Evolutionary conservation across 2,113 vertebrate species (phyloP).

Genomic region (Catharus minimus): DNA sequence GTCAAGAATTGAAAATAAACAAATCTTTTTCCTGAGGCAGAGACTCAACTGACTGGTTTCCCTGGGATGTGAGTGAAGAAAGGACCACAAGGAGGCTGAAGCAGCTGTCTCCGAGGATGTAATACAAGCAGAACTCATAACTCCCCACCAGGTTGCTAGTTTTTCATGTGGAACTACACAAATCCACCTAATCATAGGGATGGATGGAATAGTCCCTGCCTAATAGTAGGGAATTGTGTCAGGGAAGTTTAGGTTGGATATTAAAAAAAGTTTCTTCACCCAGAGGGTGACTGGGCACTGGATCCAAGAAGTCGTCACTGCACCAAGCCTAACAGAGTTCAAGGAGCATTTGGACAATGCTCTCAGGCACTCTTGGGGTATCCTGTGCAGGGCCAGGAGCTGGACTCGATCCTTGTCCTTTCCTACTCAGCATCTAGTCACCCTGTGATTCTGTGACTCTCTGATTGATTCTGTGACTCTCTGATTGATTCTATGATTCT

Average conservation of each 20-base stretch:
- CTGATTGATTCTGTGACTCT: not conserved
- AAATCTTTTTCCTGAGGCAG: not conserved
- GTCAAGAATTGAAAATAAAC: not conserved
- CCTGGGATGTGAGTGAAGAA: not conserved
- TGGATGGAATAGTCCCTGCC: not conserved
- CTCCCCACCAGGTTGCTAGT: not conserved
- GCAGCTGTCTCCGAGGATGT: not conserved
- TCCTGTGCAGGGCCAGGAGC: not conserved
- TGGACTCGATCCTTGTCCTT: rapidly evolving
- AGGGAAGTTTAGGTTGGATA: not conserved
- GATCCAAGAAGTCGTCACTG: rapidly evolving
- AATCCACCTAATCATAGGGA: not conserved
- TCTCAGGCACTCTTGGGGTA: not conserved
- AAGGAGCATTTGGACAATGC: not conserved
- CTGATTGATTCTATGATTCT: not conserved
- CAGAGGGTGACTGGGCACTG: rapidly evolving
- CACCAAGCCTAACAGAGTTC: not conserved
- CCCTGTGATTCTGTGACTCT: not conserved
- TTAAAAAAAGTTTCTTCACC: not conserved
- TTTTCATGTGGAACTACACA: not conserved
- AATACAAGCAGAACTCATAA: not conserved
- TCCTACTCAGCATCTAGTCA: not conserved
- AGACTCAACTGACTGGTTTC: not conserved
- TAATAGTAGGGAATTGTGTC: not conserved
- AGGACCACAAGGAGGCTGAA: not conserved